Percentiles rank a stretch among this genome's conserved stretches.
phyloP scores from a whole-genome alignment of 2,888 invertebrate species.

The Allygus modestus region DNA sequence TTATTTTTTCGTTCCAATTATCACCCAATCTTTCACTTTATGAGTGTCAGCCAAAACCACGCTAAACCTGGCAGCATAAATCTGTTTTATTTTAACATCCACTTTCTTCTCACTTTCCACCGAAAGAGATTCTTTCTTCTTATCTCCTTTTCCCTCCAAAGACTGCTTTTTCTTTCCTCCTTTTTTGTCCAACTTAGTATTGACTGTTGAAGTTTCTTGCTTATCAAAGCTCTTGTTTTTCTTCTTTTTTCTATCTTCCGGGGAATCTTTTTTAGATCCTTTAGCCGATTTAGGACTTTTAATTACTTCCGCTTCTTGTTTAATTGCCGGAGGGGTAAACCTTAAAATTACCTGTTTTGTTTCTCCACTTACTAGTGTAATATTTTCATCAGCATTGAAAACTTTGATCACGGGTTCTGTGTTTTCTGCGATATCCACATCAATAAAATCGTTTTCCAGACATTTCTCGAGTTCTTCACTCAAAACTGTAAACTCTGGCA shows the following conservation, averaged over 20 bases:
- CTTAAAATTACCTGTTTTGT: not conserved
- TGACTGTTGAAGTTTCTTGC: not conserved
- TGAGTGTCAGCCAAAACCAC: not conserved
- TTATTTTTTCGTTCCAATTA: constrained; percentile 21
- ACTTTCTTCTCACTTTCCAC: constrained; percentile 20
- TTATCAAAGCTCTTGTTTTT: not conserved
- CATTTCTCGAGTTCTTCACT: constrained; percentile 4
- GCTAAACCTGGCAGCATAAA: constrained; percentile 22
- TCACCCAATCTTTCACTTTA: not conserved
- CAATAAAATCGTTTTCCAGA: constrained; percentile 2
- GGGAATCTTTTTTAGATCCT: not conserved
- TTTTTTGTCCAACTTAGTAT: not conserved
- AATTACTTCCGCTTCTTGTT: not conserved
- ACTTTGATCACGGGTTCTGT: constrained; percentile 28
- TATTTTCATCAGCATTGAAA: not conserved
- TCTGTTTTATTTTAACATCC: not conserved
- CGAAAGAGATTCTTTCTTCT: not conserved
- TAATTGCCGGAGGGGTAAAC: constrained; percentile 20
- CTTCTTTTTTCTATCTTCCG: not conserved
- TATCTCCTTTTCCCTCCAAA: not conserved
- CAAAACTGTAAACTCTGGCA: constrained; percentile 1
- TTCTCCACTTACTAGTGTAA: not conserved
- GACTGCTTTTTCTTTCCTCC: constrained; percentile 7
- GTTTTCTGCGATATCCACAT: not conserved
- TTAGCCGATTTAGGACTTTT: constrained; percentile 3